Evolutionary conservation across 2,888 invertebrate species (phyloP), one percentile per base, ranked within the genome.

Genomic region (Cosmia trapezina): DNA sequence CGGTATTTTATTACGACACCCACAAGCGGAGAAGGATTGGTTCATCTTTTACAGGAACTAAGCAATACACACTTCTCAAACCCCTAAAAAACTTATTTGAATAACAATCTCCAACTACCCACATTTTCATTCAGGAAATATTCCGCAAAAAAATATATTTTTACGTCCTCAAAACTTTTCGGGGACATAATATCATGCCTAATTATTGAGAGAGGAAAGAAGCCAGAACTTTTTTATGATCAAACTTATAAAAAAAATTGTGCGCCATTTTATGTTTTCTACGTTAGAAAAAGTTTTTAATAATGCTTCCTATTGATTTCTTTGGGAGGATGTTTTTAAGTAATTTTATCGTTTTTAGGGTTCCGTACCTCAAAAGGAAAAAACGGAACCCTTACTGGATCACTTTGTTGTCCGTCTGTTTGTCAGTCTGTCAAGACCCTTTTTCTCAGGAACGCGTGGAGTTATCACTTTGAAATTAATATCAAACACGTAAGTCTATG

Each of bases 271-370:
- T 84, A 79, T 79, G 78, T 69, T 75, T 78, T 78, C 54, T 33
- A 59, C 33, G 75, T 70, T 51, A 56, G 64, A 22, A 62, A 70
- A 86, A 86, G 73, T 86, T 86, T 85, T 86, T 86, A 85, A 86
- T 81, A 74, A 70, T 60, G 61, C 41, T 51, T 62, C 63, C 64
- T 17, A 77, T 80, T 70, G 76, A 74, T 76, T 75, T 61, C 59
- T 67, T 67, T 54, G 56, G 47, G 14, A 73, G 64, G 49, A 56
- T 54, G 69, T 79, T 79, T 83, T 76, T 69, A 69, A 77, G 70
- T 83, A 22, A 80, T 77, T 73, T 81, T 81, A 81, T 81, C 61
- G 78, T 54, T 65, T n/a, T n/a, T n/a, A n/a, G n/a, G n/a, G n/a
- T n/a, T n/a, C n/a, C n/a, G n/a, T n/a, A n/a, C n/a, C n/a, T n/a